Evolutionary conservation across 1,140 invertebrate genomes (phyloP).

Genomic region (Lordiphosa collinella): DNA sequence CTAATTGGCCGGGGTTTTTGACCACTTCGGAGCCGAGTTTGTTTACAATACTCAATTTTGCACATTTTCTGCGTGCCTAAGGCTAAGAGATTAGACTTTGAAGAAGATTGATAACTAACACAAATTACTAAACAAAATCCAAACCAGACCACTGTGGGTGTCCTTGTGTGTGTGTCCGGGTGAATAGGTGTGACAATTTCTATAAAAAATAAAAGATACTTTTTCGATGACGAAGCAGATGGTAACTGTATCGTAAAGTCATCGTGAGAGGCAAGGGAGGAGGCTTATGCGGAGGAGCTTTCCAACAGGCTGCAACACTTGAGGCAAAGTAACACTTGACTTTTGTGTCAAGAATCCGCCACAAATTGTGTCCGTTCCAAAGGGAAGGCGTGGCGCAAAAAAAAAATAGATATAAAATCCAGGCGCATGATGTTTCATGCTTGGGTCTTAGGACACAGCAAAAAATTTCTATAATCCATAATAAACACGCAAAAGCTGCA

Average conservation of each 20-base stretch:
- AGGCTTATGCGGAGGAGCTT: constrained; percentile 23
- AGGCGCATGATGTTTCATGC: constrained; percentile 24
- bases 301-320: constrained; percentile 49
- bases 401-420: constrained; percentile 21
- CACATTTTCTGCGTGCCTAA: background rate
- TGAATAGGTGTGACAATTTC: constrained; percentile 12
- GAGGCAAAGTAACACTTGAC: constrained; percentile 70
- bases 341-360: constrained; percentile 62
- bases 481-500: no score
- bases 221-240: constrained; percentile 52
- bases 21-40: background rate
- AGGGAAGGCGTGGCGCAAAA: constrained; percentile 1
- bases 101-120: constrained; percentile 57
- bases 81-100: constrained; percentile 40
- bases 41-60: constrained; percentile 7
- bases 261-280: background rate
- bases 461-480: background rate
- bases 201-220: constrained; percentile 20
- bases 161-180: constrained; percentile 9
- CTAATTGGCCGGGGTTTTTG: constrained; percentile 28
- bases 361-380: constrained; percentile 31
- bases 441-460: background rate
- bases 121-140: constrained; percentile 11
- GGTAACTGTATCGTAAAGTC: constrained; percentile 10
- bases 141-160: background rate